phyloP scores from a whole-genome alignment of 1,140 invertebrate genomes.

The Drosophila lacteicornis region DNA sequence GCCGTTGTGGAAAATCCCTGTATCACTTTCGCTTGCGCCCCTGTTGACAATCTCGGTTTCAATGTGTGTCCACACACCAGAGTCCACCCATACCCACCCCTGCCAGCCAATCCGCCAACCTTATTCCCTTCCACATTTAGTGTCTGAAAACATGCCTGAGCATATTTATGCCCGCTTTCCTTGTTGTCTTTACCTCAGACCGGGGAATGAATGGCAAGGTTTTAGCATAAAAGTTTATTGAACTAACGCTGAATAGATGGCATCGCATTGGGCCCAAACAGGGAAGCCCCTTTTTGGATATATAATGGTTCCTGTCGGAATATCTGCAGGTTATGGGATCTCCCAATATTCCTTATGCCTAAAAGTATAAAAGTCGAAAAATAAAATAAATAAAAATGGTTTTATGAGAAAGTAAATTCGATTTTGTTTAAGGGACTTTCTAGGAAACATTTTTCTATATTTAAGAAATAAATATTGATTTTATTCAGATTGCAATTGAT shows the following conservation, averaged over 20 bases:
- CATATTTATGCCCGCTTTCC: conserved; percentile 68
- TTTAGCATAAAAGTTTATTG: conserved; percentile 83
- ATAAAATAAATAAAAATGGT: no score
- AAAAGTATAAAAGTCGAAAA: neutral
- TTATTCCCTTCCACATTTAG: conserved; percentile 21
- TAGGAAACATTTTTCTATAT: no score
- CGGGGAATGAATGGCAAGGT: conserved; percentile 60
- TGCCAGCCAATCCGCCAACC: neutral
- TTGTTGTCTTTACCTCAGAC: conserved; percentile 23
- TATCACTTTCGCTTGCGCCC: conserved; percentile 81
- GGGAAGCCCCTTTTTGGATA: neutral
- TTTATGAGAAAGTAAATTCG: neutral
- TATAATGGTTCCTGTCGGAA: conserved; percentile 8
- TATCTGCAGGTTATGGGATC: conserved; percentile 9
- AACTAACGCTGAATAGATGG: conserved; percentile 61
- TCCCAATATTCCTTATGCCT: neutral
- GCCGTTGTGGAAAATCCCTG: conserved; percentile 72
- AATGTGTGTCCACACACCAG: conserved; percentile 62
- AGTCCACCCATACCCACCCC: neutral
- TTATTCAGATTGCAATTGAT: no score
- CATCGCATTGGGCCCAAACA: conserved; percentile 3
- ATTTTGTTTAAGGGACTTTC: neutral
- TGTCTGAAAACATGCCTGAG: conserved; percentile 64
- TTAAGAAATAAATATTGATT: no score
- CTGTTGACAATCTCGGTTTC: conserved; percentile 82